A percentile compares a stretch with the other conserved stretches of the same genome.
These are phyloP conservation scores for Enteromius mattozi DNA, from an alignment of 2,797 vertebrate species.

Conservation along the genomic window DNA sequence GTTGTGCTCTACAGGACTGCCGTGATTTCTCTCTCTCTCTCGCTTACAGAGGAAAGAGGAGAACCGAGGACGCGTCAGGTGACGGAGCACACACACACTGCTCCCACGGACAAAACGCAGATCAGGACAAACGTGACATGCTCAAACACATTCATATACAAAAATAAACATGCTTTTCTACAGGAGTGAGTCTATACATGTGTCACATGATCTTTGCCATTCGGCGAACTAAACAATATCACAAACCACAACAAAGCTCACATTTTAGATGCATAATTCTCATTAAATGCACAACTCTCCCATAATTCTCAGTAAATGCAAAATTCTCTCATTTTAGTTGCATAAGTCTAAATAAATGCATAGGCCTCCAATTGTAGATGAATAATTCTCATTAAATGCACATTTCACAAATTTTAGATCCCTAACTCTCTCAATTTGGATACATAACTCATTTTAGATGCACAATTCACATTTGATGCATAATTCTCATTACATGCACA, in stretches of 20 bases:
- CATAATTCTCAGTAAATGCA: not conserved
- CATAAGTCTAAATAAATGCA: not conserved
- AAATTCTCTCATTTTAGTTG: not conserved
- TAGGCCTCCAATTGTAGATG: not conserved
- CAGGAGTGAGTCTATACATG: not conserved
- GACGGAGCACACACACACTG: constrained; percentile 56
- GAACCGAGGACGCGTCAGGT: constrained; percentile 70
- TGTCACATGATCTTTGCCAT: not conserved
- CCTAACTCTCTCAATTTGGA: not conserved
- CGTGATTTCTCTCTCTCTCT: constrained; percentile 72
- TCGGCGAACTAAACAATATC: not conserved
- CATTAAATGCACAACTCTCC: not conserved
- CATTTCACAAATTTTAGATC: too few species aligned
- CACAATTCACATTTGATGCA: not conserved
- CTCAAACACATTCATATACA: constrained; percentile 34
- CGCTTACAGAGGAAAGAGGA: constrained; percentile 75
- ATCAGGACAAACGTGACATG: constrained; percentile 8
- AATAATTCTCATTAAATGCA: not conserved
- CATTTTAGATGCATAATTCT: not conserved
- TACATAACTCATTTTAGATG: not conserved
- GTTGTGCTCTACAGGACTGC: constrained; percentile 70
- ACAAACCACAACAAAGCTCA: not conserved
- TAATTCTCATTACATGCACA: not conserved
- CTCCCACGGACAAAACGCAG: not conserved
- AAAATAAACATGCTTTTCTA: constrained; percentile 9